phyloP scores from a whole-genome alignment of 2,113 vertebrate species.

The Oostethus manadensis region DNA sequence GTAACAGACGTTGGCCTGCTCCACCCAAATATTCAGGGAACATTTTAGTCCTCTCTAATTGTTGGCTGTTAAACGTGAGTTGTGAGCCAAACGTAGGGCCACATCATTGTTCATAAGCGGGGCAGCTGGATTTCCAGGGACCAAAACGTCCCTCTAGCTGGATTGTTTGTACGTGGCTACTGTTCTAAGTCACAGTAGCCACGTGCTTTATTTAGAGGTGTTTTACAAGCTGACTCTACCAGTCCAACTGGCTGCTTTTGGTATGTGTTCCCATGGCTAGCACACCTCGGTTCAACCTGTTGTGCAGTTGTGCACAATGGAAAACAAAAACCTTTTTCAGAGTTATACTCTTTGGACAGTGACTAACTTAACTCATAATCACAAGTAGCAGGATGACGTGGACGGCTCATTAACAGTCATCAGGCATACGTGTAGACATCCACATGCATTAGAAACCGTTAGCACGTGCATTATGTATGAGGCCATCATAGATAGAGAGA shows the following conservation, averaged over 20 bases:
- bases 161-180: constrained; percentile 10
- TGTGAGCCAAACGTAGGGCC: not conserved
- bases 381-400: constrained; percentile 5
- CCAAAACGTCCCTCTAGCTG: not conserved
- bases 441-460: not conserved
- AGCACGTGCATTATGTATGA: no score
- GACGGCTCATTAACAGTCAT: constrained; percentile 10
- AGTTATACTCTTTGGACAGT: constrained; percentile 22
- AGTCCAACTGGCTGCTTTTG: constrained; percentile 61
- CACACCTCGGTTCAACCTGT: constrained; percentile 57
- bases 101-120: not conserved
- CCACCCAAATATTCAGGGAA: constrained; percentile 8
- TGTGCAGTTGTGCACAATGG: constrained; percentile 31
- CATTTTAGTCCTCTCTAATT: not conserved
- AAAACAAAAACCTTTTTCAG: constrained; percentile 30
- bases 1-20: constrained; percentile 3
- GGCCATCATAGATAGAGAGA: no score
- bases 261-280: constrained; percentile 43
- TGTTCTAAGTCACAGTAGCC: constrained; percentile 31
- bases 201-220: constrained; percentile 23
- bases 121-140: constrained; percentile 1
- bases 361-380: constrained; percentile 8
- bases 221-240: constrained; percentile 54
- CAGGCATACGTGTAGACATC: not conserved
- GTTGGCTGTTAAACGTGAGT: not conserved